Evolutionary conservation across 1,140 invertebrate genomes (phyloP), one percentile per base, ranked within the genome.

Genomic region (Pseudomyrmex flavicornis): DNA sequence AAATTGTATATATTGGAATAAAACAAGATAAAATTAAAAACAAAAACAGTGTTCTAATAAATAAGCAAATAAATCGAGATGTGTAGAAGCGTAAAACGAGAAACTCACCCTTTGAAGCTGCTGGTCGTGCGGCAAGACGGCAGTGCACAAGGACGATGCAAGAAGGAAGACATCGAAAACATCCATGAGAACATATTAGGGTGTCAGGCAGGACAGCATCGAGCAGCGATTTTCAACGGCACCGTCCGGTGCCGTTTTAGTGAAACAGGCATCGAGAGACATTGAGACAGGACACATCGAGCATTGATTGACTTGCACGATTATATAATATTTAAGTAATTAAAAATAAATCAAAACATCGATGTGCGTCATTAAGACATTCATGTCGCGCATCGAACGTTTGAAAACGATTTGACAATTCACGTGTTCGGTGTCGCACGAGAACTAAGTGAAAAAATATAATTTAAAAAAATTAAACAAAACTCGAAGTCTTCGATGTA

Each of bases 51-150:
- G 17, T 54, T 50, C 35, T 50, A 56, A 77, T 58, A 61, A 72
- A 50, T 3, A 80, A 80, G 76, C 76, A 70, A 80, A 70, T 62
- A 79, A 79, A 70, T 50, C 17, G 66, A 74, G 26, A 80, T 26
- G 68, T 61, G 73, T 65, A 62, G 4, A 58, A 54, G 75, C 46
- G 10, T 61, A 59, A 74, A 13, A 22, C 46, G 54, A 59, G 20
- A 74, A 72, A 94, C 93, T 94, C 91, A 94, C 93, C 93, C 93
- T 90, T 94, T 94, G 88, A 94, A 94, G 80, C 93, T 94, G 93
- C 86, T 86, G 87, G 90, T 93, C 86, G 92, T 90, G 90, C 90
- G 87, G 91, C 91, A 93, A 93, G 91, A 90, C 90, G 89, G 90
- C 85, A 90, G 93, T 93, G 93, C 90, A 93, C 92, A 94, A 92